phyloP scores from a whole-genome alignment of 2,888 invertebrate genomes.

The Drosophila anomalata region DNA sequence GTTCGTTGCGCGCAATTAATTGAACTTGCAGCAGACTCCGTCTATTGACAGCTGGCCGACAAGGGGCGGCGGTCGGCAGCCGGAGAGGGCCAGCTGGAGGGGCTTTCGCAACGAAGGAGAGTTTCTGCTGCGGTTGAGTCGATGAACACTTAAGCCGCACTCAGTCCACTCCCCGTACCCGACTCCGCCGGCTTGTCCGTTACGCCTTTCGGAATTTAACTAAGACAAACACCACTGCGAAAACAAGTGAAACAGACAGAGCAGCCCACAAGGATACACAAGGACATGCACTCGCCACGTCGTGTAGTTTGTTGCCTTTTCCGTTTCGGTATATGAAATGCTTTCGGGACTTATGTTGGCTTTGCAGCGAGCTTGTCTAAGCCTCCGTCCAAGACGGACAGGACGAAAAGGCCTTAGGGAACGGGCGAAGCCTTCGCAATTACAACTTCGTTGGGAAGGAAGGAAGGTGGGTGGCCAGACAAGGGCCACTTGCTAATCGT shows the following conservation, averaged over 20 bases:
- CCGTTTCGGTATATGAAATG: slow-evolving; percentile 66
- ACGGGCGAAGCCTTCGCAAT: slow-evolving; percentile 57
- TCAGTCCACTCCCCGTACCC: slow-evolving; percentile 54
- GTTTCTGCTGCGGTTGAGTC: slow-evolving; percentile 72
- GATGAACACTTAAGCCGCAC: slow-evolving; percentile 78
- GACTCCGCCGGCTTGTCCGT: slow-evolving; percentile 70
- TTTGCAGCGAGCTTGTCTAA: slow-evolving; percentile 79
- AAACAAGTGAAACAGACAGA: slow-evolving; percentile 64
- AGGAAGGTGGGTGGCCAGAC: slow-evolving; percentile 10
- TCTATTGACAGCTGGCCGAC: slow-evolving; percentile 74
- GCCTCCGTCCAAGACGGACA: slow-evolving; percentile 40
- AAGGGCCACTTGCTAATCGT: slow-evolving; percentile 53
- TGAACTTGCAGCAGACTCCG: slow-evolving; percentile 78
- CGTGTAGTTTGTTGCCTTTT: slow-evolving; percentile 77
- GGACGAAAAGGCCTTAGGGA: not conserved
- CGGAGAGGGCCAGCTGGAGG: not conserved
- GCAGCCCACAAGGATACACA: slow-evolving; percentile 12
- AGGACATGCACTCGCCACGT: slow-evolving; percentile 40
- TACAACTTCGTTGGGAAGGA: slow-evolving; percentile 68
- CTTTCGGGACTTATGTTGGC: slow-evolving; percentile 79
- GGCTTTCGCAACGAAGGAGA: not conserved
- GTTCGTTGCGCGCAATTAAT: slow-evolving; percentile 81
- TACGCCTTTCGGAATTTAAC: slow-evolving; percentile 77
- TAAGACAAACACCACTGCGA: slow-evolving; percentile 78
- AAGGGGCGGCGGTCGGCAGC: not conserved